Percentiles rank a stretch among this genome's conserved stretches.
Conservation (phyloP, 2,113 vertebrate species). For the Perca schrenkii region DNA sequence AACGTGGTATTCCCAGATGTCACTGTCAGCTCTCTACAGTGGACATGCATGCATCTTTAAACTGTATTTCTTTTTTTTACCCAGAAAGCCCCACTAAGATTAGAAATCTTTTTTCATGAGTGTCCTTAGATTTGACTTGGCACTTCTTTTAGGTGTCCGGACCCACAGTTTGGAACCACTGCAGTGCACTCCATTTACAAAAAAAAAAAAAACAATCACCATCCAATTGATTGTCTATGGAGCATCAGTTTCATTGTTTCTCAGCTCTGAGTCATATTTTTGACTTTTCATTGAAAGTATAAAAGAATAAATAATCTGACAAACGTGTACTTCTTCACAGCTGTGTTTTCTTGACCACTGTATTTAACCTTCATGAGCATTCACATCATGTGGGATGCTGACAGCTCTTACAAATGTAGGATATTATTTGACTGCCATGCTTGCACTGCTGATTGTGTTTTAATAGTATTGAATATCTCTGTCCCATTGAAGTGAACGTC, state of each 20-base stretch:
- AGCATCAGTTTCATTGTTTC: slow-evolving; percentile 40
- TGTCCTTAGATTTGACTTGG: background rate
- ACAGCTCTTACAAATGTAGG: slow-evolving; percentile 24
- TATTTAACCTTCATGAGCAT: slow-evolving; percentile 17
- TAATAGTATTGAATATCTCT: slow-evolving; percentile 35
- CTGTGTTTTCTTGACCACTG: slow-evolving; percentile 18
- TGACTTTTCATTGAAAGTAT: slow-evolving; percentile 21
- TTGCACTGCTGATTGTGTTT: slow-evolving; percentile 69
- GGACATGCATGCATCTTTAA: background rate
- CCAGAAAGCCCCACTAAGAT: background rate
- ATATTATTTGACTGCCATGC: slow-evolving; percentile 58
- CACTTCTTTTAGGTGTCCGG: background rate
- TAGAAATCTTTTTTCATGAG: background rate
- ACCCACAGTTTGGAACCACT: background rate
- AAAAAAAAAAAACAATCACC: background rate
- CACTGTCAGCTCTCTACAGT: slow-evolving; percentile 1
- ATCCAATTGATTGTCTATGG: background rate
- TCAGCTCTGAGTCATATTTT: slow-evolving; percentile 56
- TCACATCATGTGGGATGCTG: background rate
- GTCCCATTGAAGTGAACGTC: slow-evolving; percentile 65
- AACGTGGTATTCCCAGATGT: background rate
- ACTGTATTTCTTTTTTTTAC: background rate
- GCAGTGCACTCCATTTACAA: background rate
- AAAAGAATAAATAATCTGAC: slow-evolving; percentile 1
- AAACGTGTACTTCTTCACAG: background rate